Base-by-base conservation (phyloP, 2,797 vertebrate species). In the Clangula hyemalis region DNA sequence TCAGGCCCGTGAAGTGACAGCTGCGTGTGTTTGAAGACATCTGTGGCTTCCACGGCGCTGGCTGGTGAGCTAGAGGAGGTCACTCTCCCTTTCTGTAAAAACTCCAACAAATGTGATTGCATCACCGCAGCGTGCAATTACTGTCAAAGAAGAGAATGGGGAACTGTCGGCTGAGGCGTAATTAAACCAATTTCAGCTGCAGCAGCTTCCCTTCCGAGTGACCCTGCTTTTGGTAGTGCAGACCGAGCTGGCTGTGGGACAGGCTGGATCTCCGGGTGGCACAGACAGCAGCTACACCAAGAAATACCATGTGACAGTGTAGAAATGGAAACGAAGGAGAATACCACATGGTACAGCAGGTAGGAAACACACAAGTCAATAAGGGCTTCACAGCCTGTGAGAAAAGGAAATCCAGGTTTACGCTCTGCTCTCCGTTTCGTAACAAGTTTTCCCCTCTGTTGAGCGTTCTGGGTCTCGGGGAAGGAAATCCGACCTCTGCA, bases 251-350 rank as follows among this genome's bases (percentile, higher is more conserved):
- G 47, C 4, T 0, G 0, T 53, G 5, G 2, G 41, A 1, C 0
- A 56, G 34, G 62, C 83, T 56, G 38, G 60, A 85, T 30, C 66
- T 85, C 72, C 8, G 6, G 3, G 66, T 11, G 20, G 16, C 66
- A n/a, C 8, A 0, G 19, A 12, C 65, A 75, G 77, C 76, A 20
- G 66, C 69, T 0, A 0, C 1, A 1, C 39, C 3, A 0, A 14
- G 8, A 38, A 54, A 36, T 2, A 1, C 75, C 6, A 49, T 1
- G 0, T 27, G 65, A 43, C 2, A 0, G 30, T 30, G 43, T 32
- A 30, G 61, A 39, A 65, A 51, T n/a, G 80, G 57, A 89, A 76
- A 65, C 10, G 8, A 81, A 64, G 21, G 49, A 60, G 43, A 65
- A 64, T 43, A 20, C 54, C 19, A 53, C 51, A 65, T 51, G 7